Evolutionary conservation across 2,888 invertebrate genomes (phyloP).

Genomic region (Sericinus montela): DNA sequence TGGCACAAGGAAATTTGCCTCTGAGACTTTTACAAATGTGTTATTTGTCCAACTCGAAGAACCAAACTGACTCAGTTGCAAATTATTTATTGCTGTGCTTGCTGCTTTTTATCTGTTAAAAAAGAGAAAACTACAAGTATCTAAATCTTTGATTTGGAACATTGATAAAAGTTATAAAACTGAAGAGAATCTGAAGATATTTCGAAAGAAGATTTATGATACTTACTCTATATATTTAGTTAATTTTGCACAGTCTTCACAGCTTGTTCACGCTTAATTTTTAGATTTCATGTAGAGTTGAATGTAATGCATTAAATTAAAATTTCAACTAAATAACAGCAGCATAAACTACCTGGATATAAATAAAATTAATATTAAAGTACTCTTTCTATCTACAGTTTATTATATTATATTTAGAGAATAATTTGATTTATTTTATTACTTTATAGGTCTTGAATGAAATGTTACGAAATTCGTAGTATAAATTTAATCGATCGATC

Average conservation of each 20-base stretch:
- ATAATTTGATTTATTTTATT: no score
- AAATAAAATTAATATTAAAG: not conserved
- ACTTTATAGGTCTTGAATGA: not conserved
- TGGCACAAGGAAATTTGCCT: no score
- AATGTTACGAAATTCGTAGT: no score
- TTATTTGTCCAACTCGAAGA: slow-evolving; percentile 6
- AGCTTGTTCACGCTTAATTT: slow-evolving; percentile 15
- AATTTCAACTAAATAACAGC: slow-evolving; percentile 3
- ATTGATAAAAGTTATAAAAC: no score
- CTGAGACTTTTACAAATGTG: not conserved
- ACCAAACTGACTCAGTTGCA: not conserved
- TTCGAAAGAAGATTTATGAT: not conserved
- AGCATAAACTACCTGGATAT: slow-evolving; percentile 5
- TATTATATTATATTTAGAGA: not conserved
- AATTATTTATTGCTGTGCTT: slow-evolving; percentile 1
- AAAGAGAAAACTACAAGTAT: not conserved
- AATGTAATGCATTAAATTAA: slow-evolving; percentile 9
- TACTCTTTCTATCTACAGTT: not conserved
- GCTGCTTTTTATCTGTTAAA: not conserved
- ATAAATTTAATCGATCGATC: no score
- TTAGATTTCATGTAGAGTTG: slow-evolving; percentile 2
- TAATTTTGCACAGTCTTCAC: slow-evolving; percentile 4
- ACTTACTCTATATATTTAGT: not conserved
- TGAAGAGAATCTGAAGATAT: not conserved
- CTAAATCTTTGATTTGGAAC: no score